Evolutionary conservation across 2,113 vertebrate genomes (phyloP), one percentile per base, ranked within the genome.

Genomic region (Gallinago paraguaiae): DNA sequence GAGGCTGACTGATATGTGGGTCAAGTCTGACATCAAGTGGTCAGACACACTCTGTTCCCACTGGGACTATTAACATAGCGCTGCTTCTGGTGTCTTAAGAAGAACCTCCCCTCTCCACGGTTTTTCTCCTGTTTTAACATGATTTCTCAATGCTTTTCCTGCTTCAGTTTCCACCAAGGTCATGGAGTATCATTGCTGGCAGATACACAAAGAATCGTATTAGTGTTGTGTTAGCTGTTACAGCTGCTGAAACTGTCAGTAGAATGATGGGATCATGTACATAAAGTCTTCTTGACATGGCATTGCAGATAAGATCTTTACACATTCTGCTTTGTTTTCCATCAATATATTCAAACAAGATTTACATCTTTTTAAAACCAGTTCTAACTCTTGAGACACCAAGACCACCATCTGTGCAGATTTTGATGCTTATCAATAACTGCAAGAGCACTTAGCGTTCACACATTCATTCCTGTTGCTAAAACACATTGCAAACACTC

Each of bases 11-110:
- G 76, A 95, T 96, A 95, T 94, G 37, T 93, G 86, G 95, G 95
- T 96, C 94, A 93, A 96, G 95, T 86, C 94, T 97, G 96, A 97
- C 96, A 97, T 97, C 96, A 97, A 97, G 95, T 96, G 97, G 95
- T 89, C 95, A 95, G 94, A 91, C 4, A 3, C 87, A 82, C 76
- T 88, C 61, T 39, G 5, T 82, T 96, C 95, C 94, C 96, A 92
- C 1, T 91, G 92, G 90, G 80, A 95, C 90, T 90, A 19, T 75
- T 78, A 84, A 50, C 54, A n/a, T 22, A 27, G 33, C 10, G 53
- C 65, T 59, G 53, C 78, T 89, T 46, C 70, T 83, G 41, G 33
- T 56, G 63, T 37, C 37, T n/a, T 80, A 37, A 64, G 13, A 67
- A 81, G n/a, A 76, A 35, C 70, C 12, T n/a, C 25, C 24, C 11